Evolutionary conservation across 2,888 invertebrate genomes (phyloP).

Genomic region (Acronicta alni): DNA sequence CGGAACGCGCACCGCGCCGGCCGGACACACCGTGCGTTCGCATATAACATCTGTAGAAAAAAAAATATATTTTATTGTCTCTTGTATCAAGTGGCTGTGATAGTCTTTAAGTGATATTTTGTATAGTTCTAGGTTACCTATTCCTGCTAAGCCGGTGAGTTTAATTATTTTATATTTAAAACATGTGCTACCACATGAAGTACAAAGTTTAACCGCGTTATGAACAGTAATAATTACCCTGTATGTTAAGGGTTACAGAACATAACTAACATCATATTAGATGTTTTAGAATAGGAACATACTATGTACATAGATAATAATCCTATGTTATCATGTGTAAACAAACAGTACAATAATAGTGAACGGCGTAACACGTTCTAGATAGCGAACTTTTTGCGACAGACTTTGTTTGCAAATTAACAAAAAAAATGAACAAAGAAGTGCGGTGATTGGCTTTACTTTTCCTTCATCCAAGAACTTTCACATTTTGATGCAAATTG

Average conservation of each 20-base stretch:
- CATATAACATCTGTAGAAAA: slow-evolving; percentile 25
- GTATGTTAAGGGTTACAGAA: slow-evolving; percentile 30
- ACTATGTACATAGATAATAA: slow-evolving; percentile 3
- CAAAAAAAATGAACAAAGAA: slow-evolving; percentile 48
- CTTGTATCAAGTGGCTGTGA: slow-evolving; percentile 71
- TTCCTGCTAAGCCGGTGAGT: slow-evolving; percentile 65
- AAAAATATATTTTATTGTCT: slow-evolving; percentile 53
- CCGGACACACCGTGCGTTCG: slow-evolving; percentile 64
- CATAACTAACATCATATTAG: slow-evolving; percentile 15
- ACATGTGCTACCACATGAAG: slow-evolving; percentile 57
- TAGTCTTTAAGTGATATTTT: slow-evolving; percentile 73
- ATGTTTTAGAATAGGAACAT: slow-evolving; percentile 17
- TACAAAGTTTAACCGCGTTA: slow-evolving; percentile 53
- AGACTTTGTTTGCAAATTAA: slow-evolving; percentile 31
- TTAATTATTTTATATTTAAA: slow-evolving; percentile 32
- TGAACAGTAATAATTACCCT: slow-evolving; percentile 40
- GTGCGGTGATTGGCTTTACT: slow-evolving; percentile 32
- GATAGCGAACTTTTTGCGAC: slow-evolving; percentile 20
- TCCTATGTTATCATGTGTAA: slow-evolving; percentile 30
- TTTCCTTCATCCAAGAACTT: slow-evolving; percentile 34
- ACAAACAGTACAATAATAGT: slow-evolving; percentile 15
- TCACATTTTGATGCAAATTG: slow-evolving; percentile 25
- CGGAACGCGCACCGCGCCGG: slow-evolving; percentile 71
- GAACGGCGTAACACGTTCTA: background rate
- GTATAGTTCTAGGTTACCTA: slow-evolving; percentile 58